A percentile compares a stretch with the other conserved stretches of the same genome.
These are phyloP conservation scores for Crepidodera aurea DNA, from an alignment of 2,888 invertebrate species.

Conservation along the genomic window DNA sequence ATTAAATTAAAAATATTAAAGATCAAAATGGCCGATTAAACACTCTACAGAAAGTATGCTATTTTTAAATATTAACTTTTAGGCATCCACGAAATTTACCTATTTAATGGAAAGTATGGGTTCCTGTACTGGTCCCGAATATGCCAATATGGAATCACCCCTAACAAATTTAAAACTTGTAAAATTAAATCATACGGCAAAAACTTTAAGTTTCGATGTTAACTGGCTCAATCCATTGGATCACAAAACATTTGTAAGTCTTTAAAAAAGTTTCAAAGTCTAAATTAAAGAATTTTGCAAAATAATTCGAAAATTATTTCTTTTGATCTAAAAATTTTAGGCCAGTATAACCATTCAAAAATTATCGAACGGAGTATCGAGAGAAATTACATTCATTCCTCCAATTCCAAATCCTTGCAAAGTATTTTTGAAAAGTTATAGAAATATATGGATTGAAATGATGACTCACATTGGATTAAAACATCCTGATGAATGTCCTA, in stretches of 20 bases:
- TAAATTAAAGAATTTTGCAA: no score
- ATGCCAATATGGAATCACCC: neutral
- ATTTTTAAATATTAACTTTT: neutral
- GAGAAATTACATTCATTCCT: neutral
- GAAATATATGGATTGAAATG: neutral
- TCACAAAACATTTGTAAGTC: neutral
- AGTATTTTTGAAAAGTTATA: neutral
- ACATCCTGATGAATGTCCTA: slow-evolving; percentile 10
- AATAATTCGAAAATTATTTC: no score
- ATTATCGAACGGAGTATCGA: neutral
- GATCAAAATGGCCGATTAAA: no score
- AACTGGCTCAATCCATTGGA: neutral
- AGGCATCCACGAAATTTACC: neutral
- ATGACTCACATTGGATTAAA: neutral
- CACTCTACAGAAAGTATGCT: no score
- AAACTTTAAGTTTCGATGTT: neutral
- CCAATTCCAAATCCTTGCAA: neutral
- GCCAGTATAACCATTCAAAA: neutral
- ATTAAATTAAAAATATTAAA: no score
- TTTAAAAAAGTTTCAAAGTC: neutral
- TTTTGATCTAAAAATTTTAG: no score
- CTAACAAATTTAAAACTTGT: neutral
- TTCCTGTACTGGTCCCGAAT: neutral
- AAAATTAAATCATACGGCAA: slow-evolving; percentile 5
- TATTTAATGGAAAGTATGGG: neutral